phyloP scores from a whole-genome alignment of 37 sponge, comb jelly and placozoan species.

The Theonella swinhoei region DNA sequence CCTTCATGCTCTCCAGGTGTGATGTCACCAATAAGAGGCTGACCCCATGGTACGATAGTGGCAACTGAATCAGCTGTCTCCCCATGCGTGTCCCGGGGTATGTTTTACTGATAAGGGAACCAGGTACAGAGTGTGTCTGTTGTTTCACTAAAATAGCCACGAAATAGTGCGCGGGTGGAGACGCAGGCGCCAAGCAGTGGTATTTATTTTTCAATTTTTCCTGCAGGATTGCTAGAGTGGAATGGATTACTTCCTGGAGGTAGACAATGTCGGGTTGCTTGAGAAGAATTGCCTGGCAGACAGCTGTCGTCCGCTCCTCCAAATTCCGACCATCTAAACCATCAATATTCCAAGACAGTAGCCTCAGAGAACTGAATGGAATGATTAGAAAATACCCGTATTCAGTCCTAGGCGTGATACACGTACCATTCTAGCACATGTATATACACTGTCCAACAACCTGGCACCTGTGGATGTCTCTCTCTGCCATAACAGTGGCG shows the following conservation, averaged over 20 bases:
- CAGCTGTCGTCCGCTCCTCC: conserved; percentile 40
- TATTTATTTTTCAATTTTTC: conserved; percentile 16
- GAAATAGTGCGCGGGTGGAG: conserved; percentile 39
- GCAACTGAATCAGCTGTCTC: conserved; percentile 60
- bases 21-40: conserved; percentile 58
- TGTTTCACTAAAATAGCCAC: conserved; percentile 58
- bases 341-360: conserved; percentile 88
- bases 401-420: no score
- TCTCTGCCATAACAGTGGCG: no score
- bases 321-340: conserved; percentile 68
- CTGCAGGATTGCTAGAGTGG: conserved; percentile 6
- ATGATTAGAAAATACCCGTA: no score
- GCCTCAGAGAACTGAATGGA: conserved; percentile 17
- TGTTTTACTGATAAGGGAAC: conserved; percentile 3
- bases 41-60: conserved; percentile 24
- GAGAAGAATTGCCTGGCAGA: conserved; percentile 33
- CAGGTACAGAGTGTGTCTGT: neutral
- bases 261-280: conserved; percentile 63
- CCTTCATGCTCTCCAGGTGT: conserved; percentile 82
- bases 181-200: conserved; percentile 17
- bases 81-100: conserved; percentile 64
- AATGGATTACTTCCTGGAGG: conserved; percentile 75
- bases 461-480: no score
- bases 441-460: no score
- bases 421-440: neutral